Evolutionary conservation across 2,797 vertebrate genomes (phyloP).

Genomic region (Gephyroberyx darwinii): DNA sequence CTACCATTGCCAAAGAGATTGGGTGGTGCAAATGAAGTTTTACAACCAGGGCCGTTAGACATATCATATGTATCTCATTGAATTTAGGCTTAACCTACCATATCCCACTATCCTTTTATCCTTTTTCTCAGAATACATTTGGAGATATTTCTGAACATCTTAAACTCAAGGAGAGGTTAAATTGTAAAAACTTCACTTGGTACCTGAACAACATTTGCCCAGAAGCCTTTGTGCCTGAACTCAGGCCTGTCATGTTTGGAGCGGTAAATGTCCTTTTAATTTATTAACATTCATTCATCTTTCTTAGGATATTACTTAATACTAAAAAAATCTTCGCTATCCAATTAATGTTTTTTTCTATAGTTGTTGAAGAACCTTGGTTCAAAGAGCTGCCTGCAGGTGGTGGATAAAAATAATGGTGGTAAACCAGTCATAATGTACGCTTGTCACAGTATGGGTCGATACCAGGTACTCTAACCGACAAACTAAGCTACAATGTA

Average conservation of each 20-base stretch:
- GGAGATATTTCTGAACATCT: conserved; percentile 85
- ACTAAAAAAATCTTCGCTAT: background rate
- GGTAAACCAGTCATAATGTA: conserved; percentile 81
- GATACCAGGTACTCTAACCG: conserved; percentile 80
- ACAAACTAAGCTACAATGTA: background rate
- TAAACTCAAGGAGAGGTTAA: conserved; percentile 80
- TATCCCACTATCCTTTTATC: background rate
- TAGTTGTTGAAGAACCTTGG: conserved; percentile 86
- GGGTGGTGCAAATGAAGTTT: background rate
- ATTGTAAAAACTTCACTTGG: conserved; percentile 88
- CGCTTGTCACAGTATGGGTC: conserved; percentile 80
- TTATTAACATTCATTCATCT: conserved; percentile 15
- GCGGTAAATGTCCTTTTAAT: conserved; percentile 70
- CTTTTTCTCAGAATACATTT: conserved; percentile 79
- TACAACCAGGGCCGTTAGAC: no score
- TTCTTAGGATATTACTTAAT: conserved; percentile 5
- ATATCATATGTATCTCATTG: background rate
- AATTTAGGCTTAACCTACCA: background rate
- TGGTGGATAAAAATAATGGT: conserved; percentile 76
- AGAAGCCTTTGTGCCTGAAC: conserved; percentile 86
- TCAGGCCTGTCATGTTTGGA: conserved; percentile 80
- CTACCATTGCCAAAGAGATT: conserved; percentile 82
- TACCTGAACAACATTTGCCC: conserved; percentile 87
- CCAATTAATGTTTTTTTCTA: conserved; percentile 23
- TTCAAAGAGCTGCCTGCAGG: conserved; percentile 77